Conservation (phyloP, 30 jellyfish, hydroid and myxozoan genomes). For the Aurelia coerulea region DNA sequence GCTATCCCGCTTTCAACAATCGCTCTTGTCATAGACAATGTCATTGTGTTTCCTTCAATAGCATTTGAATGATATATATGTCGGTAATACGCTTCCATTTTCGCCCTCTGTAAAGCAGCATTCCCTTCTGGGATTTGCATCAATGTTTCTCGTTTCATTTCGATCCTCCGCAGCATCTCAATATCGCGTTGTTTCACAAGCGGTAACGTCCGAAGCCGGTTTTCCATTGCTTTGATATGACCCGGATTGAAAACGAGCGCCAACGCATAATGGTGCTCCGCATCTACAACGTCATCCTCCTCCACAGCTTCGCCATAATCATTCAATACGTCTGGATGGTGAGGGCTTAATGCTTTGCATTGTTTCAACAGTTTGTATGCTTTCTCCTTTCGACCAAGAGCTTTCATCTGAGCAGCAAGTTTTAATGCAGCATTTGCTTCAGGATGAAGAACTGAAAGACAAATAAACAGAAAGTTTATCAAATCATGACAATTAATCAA, state of each 20-base stretch:
- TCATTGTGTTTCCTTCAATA: conserved; percentile 98
- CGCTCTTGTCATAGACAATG: conserved; percentile 98
- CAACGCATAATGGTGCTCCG: conserved; percentile 96
- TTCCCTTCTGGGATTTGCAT: conserved; percentile 97
- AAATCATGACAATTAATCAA: too few relatives aligned
- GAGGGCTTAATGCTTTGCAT: conserved; percentile 90
- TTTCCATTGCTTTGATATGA: conserved; percentile 74
- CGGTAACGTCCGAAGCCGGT: conserved; percentile 81
- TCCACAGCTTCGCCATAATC: conserved; percentile 92
- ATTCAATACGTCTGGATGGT: conserved; percentile 92
- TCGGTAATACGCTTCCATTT: conserved; percentile 87
- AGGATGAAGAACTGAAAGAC: conserved; percentile 56
- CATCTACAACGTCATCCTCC: conserved; percentile 82
- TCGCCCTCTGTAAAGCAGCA: conserved; percentile 90
- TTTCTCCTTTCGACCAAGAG: conserved; percentile 80
- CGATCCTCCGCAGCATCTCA: conserved; percentile 88
- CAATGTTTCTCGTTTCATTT: conserved; percentile 83
- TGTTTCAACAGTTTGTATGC: conserved; percentile 84
- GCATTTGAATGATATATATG: conserved; percentile 95
- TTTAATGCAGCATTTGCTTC: conserved; percentile 68
- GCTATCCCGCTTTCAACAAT: conserved; percentile 96
- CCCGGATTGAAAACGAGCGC: conserved; percentile 91
- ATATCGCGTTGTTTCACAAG: conserved; percentile 81
- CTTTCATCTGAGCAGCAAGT: conserved; percentile 80
- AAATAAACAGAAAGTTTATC: background rate